A percentile compares a stretch with the other conserved stretches of the same genome.
Evolutionary conservation across 2,888 invertebrate species (phyloP).

Genomic region (Conus canariensis): DNA sequence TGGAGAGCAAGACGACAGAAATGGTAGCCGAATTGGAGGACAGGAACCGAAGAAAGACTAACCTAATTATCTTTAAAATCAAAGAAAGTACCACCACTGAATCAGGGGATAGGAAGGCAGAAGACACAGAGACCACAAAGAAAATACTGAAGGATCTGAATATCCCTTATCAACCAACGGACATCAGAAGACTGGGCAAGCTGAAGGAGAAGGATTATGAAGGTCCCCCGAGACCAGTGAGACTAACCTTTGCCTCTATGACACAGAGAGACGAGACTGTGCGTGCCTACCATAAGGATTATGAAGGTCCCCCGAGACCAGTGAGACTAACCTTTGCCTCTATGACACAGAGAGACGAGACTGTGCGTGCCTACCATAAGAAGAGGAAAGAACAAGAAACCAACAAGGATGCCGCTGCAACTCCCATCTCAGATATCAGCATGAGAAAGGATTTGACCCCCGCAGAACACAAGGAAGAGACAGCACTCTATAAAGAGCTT

Average conservation of each 20-base stretch:
- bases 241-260: too few relatives aligned
- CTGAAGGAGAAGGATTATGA: too few relatives aligned
- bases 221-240: too few relatives aligned
- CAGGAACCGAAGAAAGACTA: background rate
- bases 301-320: background rate
- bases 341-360: conserved; percentile 11
- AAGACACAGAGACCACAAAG: conserved; percentile 35
- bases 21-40: background rate
- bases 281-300: too few relatives aligned
- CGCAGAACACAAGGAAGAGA: background rate
- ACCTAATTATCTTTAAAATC: background rate
- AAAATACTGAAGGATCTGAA: conserved; percentile 43
- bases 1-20: background rate
- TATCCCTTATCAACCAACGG: conserved; percentile 33
- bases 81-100: background rate
- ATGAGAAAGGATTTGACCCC: conserved; percentile 15
- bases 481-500: background rate
- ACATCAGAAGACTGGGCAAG: conserved; percentile 26
- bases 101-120: conserved; percentile 29
- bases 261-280: too few relatives aligned
- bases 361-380: conserved; percentile 6
- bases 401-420: background rate
- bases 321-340: background rate
- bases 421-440: background rate
- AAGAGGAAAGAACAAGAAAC: background rate